Base-by-base conservation (phyloP, 2,888 invertebrate genomes). In the Sphaerophoria taeniata region DNA sequence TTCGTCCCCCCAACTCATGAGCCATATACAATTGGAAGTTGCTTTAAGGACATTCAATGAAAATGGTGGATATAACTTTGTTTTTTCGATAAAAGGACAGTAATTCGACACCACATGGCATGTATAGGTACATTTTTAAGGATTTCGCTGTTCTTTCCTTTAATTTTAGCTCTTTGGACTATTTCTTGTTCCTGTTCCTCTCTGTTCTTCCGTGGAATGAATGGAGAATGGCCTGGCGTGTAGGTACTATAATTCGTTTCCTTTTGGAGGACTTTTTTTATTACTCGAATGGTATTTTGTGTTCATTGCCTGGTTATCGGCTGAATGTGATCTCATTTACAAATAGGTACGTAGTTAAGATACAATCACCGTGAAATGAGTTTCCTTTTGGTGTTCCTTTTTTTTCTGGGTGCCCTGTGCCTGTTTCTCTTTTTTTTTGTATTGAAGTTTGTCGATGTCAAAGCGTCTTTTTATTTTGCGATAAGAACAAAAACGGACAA, bases 51-150 rank as follows among this genome's bases (percentile, higher is more conserved):
- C 85, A 85, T 81, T 81, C 69, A 76, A 58, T 61, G 58, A 76
- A 81, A 85, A 76, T 76, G 84, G 58, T 76, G 76, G 72, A 76
- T 80, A 85, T 81, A 85, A 85, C 81, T 67, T 81, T 81, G 84
- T 85, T 81, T 65, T 24, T 24, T 85, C 70, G 76, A 76, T 76
- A 76, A 81, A 76, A 76, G 81, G 73, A 81, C 85, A 81, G 72
- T 85, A 85, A 85, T 85, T 85, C 81, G 85, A 81, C 85, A 85
- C 85, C 85, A 81, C 85, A 85, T 85, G 85, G 76, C 85, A 77
- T 85, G 85, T 85, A 58, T 58, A 58, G 58, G 58, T 58, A 85
- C 76, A 73, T 76, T 81, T 81, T 85, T 81, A 85, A 85, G 80
- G 81, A 85, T 85, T 85, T 85, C 69, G 56, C 47, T 81, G 71